These are phyloP conservation scores for Cnemophilus loriae DNA, from an alignment of 2,113 vertebrate species.

Conservation along the genomic window DNA sequence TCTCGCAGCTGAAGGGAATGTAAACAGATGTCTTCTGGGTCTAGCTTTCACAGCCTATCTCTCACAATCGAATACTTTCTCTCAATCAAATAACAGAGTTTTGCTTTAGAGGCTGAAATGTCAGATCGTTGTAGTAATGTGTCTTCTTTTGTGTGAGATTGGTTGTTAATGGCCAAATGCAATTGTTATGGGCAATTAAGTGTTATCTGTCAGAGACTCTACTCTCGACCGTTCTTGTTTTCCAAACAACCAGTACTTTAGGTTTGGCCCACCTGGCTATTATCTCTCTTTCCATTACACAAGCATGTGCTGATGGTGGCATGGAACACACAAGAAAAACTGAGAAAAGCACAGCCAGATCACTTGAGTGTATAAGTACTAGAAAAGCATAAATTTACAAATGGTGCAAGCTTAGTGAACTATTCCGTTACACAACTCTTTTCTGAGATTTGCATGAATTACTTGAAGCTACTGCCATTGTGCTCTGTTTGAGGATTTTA, in stretches of 20 bases:
- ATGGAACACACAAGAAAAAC: neutral
- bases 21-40: neutral
- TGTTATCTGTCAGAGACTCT: neutral
- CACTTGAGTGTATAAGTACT: neutral
- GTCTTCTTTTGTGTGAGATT: neutral
- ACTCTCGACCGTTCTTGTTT: neutral
- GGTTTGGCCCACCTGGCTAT: neutral
- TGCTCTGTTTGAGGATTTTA: neutral
- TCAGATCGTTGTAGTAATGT: neutral
- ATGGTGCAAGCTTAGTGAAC: neutral
- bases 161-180: neutral
- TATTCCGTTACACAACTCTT: neutral
- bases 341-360: neutral
- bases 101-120: neutral
- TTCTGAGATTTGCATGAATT: neutral
- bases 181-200: neutral
- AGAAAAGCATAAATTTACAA: neutral
- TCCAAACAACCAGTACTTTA: neutral
- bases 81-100: neutral
- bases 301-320: neutral
- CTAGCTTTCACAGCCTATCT: neutral
- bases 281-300: neutral
- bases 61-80: neutral
- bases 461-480: neutral
- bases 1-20: neutral